Evolutionary conservation across 1,140 invertebrate species (phyloP).

Genomic region (Leucophenga varia): DNA sequence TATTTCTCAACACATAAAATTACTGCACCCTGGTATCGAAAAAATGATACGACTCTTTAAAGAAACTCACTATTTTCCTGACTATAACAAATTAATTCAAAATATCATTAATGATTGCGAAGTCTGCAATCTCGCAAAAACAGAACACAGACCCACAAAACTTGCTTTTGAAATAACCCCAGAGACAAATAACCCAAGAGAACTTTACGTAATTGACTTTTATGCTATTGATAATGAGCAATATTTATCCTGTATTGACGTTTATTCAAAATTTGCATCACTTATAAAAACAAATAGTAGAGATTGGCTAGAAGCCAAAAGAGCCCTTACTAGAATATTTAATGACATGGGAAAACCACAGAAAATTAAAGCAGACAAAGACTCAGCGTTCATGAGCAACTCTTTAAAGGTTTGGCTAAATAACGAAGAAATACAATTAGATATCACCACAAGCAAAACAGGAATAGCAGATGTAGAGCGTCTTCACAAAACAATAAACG

Average conservation of each 20-base stretch:
- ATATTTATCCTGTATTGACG: constrained; percentile 3
- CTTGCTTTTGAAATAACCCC: no score
- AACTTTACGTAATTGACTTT: constrained; percentile 3
- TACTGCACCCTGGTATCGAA: no score
- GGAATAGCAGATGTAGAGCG: constrained; percentile 7
- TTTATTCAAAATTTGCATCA: constrained; percentile 3
- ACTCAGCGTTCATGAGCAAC: not conserved
- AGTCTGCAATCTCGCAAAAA: no score
- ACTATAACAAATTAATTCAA: no score
- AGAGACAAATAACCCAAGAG: no score
- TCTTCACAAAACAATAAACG: constrained; percentile 6
- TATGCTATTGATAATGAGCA: constrained; percentile 1
- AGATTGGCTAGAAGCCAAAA: constrained; percentile 4
- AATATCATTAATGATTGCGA: no score
- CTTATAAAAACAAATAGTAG: not conserved
- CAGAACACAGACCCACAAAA: no score
- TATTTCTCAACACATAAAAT: not conserved
- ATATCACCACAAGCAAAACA: constrained; percentile 1
- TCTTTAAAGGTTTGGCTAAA: constrained; percentile 1
- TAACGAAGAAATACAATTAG: not conserved
- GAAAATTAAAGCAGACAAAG: constrained; percentile 1
- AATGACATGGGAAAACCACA: constrained; percentile 1
- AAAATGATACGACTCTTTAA: no score
- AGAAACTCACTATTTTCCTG: no score
- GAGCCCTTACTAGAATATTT: constrained; percentile 4